These are phyloP conservation scores for Hyperopisus bebe DNA, from an alignment of 2,113 vertebrate species.

Conservation along the genomic window DNA sequence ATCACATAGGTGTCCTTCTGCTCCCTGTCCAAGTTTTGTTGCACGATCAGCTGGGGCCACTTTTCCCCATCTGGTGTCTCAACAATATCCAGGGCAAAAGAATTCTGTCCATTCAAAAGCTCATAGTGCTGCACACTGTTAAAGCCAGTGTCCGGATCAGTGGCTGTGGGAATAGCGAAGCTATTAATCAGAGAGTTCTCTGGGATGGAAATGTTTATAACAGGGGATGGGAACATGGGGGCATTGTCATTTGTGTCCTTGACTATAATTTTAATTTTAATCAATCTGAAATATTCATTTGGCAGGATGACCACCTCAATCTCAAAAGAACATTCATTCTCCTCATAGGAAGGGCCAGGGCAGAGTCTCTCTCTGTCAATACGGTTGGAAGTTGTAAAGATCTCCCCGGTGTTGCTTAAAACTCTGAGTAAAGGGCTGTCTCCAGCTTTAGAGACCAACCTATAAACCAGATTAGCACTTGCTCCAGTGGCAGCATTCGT, in stretches of 20 bases:
- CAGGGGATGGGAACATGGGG: conserved; percentile 96
- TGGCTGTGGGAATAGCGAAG: conserved; percentile 94
- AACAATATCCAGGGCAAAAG: conserved; percentile 95
- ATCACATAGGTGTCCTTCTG: conserved; percentile 98
- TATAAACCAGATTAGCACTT: conserved; percentile 90
- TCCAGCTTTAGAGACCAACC: conserved; percentile 96
- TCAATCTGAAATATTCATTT: conserved; percentile 97
- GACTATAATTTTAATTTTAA: conserved; percentile 98
- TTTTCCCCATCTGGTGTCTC: conserved; percentile 98
- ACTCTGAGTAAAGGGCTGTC: conserved; percentile 94
- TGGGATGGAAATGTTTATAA: conserved; percentile 98
- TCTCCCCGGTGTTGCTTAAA: conserved; percentile 90
- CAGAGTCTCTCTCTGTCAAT: conserved; percentile 97
- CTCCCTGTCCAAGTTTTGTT: conserved; percentile 95
- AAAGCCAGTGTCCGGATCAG: conserved; percentile 94
- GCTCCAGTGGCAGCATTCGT: conserved; percentile 87
- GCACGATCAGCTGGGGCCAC: conserved; percentile 97
- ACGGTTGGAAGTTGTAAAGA: conserved; percentile 93
- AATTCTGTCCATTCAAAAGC: conserved; percentile 89
- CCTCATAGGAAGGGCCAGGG: conserved; percentile 85
- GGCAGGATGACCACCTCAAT: conserved; percentile 98
- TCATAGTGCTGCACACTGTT: conserved; percentile 96
- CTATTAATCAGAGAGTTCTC: conserved; percentile 98
- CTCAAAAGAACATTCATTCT: conserved; percentile 96
- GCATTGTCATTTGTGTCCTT: conserved; percentile 99